Base-by-base conservation (phyloP, 2,888 invertebrate genomes). In the Osmoderma eremita region DNA sequence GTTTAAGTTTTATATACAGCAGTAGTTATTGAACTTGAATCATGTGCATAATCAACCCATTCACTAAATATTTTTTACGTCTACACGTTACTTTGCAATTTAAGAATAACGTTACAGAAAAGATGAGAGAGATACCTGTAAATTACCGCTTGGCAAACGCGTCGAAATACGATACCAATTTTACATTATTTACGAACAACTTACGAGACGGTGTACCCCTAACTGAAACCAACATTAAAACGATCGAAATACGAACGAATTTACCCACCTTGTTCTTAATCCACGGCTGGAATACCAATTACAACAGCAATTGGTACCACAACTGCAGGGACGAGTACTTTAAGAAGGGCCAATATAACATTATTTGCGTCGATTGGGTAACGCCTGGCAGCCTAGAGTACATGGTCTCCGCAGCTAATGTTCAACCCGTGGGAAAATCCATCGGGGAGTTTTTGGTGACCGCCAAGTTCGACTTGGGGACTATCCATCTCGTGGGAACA, bases 401-500 rank as follows among this genome's bases (percentile, higher is more conserved):
- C 36, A 30, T 24, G 2, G 38, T 38, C 8, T 63, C 69, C 10
- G 41, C 63, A 1, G 58, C 50, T 30, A 72, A 78, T 18, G 79
- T 78, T 73, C 73, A 68, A 41, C 24, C 67, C n/a, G 73, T 78
- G 17, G 79, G 79, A 73, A 72, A 67, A n/a, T 22, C 65, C 24
- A 68, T 79, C 1, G 77, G 74, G 4, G 38, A 70, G n/a, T 76
- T 77, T 58, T 71, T 78, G 13, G 41, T 68, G 8, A 36, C 42
- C 42, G 30, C 18, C n/a, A 58, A 20, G 12, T 39, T 73, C 6
- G 8, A 53, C 2, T 63, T 74, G 8, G 41, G 72, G 22, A 72
- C 74, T 15, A 42, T 77, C 3, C 80, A 80, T 67, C 12, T 80
- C 13, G 72, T 80, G 12, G 79, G 78, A 0, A 79, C 80, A 71